A percentile compares a stretch with the other conserved stretches of the same genome.
Conservation (phyloP, 2,797 vertebrate genomes). For the Emydoidea blandingii region DNA sequence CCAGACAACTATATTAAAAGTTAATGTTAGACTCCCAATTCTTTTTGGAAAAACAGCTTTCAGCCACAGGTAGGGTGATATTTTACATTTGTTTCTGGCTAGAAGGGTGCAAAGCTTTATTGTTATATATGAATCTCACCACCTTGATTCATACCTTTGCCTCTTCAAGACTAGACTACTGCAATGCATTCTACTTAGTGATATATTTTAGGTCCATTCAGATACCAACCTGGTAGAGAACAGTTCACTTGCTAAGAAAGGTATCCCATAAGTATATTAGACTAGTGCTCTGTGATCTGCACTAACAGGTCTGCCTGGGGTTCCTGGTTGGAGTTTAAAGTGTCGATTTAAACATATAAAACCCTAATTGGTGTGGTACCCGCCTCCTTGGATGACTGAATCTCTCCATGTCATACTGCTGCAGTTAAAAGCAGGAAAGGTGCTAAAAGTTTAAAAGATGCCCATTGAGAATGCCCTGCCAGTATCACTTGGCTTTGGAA, state of each 20-base stretch:
- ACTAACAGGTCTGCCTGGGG: not conserved
- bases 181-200: not conserved
- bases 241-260: not conserved
- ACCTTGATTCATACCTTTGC: not conserved
- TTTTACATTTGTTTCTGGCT: not conserved
- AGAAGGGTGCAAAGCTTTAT: fast-evolving
- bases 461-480: too few relatives aligned
- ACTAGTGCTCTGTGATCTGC: not conserved
- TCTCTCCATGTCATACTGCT: not conserved
- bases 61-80: fast-evolving
- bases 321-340: not conserved
- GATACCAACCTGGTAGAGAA: fast-evolving
- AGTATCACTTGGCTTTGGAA: not conserved
- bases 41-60: not conserved
- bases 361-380: not conserved
- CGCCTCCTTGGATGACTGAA: not conserved
- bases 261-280: not conserved
- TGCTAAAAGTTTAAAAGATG: not conserved
- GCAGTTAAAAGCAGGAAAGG: not conserved
- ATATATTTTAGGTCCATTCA: fast-evolving
- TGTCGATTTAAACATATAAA: not conserved
- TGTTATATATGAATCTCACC: not conserved
- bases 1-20: not conserved
- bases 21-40: not conserved
- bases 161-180: not conserved